Evolutionary conservation across 1,140 invertebrate genomes (phyloP).

Genomic region (Apis dorsata): DNA sequence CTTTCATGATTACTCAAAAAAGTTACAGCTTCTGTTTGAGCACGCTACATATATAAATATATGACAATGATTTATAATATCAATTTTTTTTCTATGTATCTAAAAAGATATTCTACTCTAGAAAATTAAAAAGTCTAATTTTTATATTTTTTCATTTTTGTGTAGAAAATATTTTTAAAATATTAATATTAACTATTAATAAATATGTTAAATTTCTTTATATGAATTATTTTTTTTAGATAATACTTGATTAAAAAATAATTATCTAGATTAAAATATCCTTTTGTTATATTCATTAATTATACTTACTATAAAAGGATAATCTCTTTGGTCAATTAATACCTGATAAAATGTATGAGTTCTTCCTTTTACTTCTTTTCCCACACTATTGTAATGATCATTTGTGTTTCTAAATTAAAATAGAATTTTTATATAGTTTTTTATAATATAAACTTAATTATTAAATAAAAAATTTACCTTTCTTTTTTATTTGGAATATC

Average conservation of each 20-base stretch:
- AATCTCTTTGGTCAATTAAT: constrained; percentile 96
- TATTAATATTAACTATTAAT: too few species aligned
- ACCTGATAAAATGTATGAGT: constrained; percentile 98
- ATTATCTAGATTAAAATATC: not conserved
- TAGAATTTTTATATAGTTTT: constrained; percentile 26
- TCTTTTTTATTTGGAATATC: constrained; percentile 85
- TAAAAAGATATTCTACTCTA: not conserved
- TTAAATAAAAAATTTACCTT: constrained; percentile 67
- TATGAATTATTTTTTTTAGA: not conserved
- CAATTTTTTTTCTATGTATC: not conserved
- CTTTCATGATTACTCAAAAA: constrained; percentile 98
- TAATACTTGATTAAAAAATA: not conserved
- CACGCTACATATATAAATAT: constrained; percentile 83
- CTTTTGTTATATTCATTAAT: not conserved
- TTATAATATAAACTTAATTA: not conserved
- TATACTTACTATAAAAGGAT: constrained; percentile 93
- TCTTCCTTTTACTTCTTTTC: constrained; percentile 93
- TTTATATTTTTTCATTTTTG: not conserved
- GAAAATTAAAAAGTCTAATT: not conserved
- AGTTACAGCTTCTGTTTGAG: constrained; percentile 98
- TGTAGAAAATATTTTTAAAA: not conserved
- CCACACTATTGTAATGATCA: constrained; percentile 81
- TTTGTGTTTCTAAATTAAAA: constrained; percentile 71
- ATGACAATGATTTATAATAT: constrained; percentile 24
- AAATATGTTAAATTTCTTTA: not conserved